phyloP scores from a whole-genome alignment of 1,140 invertebrate species.

The Trachymyrmex septentrionalis region DNA sequence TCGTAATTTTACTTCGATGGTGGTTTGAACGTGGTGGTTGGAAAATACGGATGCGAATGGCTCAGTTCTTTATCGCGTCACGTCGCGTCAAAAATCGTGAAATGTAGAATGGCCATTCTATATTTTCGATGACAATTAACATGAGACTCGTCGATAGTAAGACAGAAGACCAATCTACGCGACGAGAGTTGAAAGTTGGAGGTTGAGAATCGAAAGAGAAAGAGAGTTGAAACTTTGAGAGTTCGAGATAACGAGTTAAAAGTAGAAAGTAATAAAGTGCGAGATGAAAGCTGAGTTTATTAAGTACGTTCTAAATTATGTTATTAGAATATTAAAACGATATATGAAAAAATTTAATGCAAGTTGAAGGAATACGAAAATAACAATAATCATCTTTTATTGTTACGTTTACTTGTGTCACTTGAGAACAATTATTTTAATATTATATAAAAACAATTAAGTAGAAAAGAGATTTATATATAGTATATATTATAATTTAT shows the following conservation, averaged over 20 bases:
- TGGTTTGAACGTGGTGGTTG: too few relatives aligned
- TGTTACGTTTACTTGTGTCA: neutral
- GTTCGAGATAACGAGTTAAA: constrained; percentile 42
- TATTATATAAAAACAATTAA: neutral
- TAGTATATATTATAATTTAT: neutral
- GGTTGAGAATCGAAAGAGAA: constrained; percentile 24
- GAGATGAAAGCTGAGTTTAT: constrained; percentile 1
- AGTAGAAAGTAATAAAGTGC: constrained; percentile 27
- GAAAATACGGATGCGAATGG: neutral
- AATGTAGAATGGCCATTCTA: neutral
- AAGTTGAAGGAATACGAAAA: neutral
- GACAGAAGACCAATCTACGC: constrained; percentile 14
- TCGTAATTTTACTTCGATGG: neutral
- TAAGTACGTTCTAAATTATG: constrained; percentile 26
- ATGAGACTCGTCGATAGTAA: constrained; percentile 3
- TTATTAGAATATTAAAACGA: constrained; percentile 25
- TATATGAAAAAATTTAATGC: neutral
- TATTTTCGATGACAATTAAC: constrained; percentile 16
- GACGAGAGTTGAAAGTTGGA: constrained; percentile 40
- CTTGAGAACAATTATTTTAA: neutral
- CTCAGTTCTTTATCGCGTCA: neutral
- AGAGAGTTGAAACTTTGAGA: constrained; percentile 18
- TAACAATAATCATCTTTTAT: neutral
- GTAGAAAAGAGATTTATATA: constrained; percentile 18
- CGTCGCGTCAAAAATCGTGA: neutral